These are phyloP conservation scores for Pachliopta kotzebuea DNA, from an alignment of 2,888 invertebrate genomes.

Conservation along the genomic window DNA sequence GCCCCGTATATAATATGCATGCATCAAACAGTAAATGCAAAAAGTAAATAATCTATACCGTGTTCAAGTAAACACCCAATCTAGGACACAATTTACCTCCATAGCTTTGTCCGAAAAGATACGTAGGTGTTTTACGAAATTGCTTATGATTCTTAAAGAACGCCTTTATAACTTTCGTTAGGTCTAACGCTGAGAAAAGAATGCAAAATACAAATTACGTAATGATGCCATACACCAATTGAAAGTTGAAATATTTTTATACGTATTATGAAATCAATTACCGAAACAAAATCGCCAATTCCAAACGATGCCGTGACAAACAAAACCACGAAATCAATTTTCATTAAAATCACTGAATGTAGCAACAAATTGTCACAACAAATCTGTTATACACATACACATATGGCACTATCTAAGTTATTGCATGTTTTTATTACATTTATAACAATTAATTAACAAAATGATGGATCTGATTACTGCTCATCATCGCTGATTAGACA, in stretches of 20 bases:
- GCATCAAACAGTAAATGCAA: slow-evolving; percentile 19
- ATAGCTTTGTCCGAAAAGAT: slow-evolving; percentile 93
- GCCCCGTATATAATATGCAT: neutral
- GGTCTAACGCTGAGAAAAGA: slow-evolving; percentile 82
- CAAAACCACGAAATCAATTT: neutral
- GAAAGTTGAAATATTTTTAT: neutral
- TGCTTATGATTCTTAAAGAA: slow-evolving; percentile 85
- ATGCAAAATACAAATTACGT: slow-evolving; percentile 13
- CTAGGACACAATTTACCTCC: slow-evolving; percentile 92
- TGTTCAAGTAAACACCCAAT: slow-evolving; percentile 60
- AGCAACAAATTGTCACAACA: neutral
- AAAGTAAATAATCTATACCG: slow-evolving; percentile 41
- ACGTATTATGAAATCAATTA: neutral
- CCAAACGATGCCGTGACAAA: neutral
- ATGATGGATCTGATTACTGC: neutral
- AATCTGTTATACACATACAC: neutral
- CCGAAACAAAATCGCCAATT: neutral
- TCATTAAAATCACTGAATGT: neutral
- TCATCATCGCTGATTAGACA: too few species aligned
- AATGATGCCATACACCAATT: slow-evolving; percentile 13
- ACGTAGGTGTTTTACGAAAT: slow-evolving; percentile 87
- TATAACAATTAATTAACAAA: neutral
- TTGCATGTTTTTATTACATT: neutral
- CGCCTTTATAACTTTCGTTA: slow-evolving; percentile 84
- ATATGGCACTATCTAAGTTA: neutral